Evolutionary conservation across 2,888 invertebrate genomes (phyloP).

Genomic region (Netelia virgata): DNA sequence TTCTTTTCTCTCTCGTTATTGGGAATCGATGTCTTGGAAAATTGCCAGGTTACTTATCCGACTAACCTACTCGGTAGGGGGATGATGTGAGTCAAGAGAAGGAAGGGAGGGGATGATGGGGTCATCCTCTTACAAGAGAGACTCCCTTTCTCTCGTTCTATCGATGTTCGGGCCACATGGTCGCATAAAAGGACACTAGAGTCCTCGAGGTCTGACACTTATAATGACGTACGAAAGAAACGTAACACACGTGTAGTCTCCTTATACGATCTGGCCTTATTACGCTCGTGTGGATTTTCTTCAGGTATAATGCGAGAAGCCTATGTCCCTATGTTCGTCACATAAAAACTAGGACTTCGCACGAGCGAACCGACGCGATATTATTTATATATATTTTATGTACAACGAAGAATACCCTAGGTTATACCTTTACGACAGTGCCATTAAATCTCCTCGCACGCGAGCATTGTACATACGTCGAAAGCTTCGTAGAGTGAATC

Average conservation of each 20-base stretch:
- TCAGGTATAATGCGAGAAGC: too few species aligned
- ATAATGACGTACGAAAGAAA: background rate
- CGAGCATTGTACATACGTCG: slow-evolving; percentile 34
- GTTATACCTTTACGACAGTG: slow-evolving; percentile 46
- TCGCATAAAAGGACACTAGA: slow-evolving; percentile 25
- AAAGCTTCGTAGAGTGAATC: background rate
- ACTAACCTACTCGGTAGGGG: slow-evolving; percentile 61
- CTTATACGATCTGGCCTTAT: slow-evolving; percentile 23
- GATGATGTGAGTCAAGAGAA: slow-evolving; percentile 8
- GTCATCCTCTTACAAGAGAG: slow-evolving; percentile 25
- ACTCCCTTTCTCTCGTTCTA: slow-evolving; percentile 4
- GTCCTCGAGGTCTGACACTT: background rate
- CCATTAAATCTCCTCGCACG: slow-evolving; percentile 69
- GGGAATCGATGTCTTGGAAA: slow-evolving; percentile 76
- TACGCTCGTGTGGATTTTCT: background rate
- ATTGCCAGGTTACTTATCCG: slow-evolving; percentile 75
- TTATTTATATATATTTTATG: slow-evolving; percentile 15
- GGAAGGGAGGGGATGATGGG: background rate
- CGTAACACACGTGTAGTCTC: slow-evolving; percentile 3
- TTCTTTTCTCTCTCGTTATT: slow-evolving; percentile 64
- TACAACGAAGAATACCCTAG: background rate
- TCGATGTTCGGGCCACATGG: background rate
- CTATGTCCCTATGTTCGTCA: too few species aligned
- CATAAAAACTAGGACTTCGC: too few species aligned
- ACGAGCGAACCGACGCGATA: too few species aligned